phyloP scores from a whole-genome alignment of 1,140 invertebrate species.

The Trypoxylus dichotomus region DNA sequence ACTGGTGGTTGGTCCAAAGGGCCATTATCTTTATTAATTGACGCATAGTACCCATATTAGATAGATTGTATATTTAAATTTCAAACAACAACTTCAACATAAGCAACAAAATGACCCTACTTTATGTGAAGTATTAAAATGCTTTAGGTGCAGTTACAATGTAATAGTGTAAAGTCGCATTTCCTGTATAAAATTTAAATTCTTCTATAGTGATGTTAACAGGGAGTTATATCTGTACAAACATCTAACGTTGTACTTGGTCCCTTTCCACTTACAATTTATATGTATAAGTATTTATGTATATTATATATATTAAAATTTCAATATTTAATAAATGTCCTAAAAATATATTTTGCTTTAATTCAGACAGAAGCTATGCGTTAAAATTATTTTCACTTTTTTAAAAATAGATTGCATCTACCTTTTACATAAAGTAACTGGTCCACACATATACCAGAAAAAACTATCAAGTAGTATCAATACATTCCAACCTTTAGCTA shows the following conservation, averaged over 20 bases:
- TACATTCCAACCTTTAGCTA: no score
- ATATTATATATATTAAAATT: constrained; percentile 17
- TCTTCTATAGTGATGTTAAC: constrained; percentile 1
- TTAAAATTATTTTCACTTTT: background rate
- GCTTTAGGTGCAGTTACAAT: background rate
- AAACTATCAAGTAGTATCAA: no score
- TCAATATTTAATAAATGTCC: background rate
- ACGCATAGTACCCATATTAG: no score
- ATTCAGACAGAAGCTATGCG: background rate
- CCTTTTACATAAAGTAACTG: no score
- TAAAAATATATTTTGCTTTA: constrained; percentile 5
- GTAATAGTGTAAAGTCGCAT: background rate
- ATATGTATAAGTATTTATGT: constrained; percentile 2
- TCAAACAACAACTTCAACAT: background rate
- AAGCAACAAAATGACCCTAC: background rate
- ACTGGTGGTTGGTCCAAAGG: no score
- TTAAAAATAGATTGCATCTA: background rate
- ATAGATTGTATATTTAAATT: background rate
- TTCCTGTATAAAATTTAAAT: constrained; percentile 1
- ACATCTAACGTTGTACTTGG: constrained; percentile 21
- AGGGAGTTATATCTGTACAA: constrained; percentile 18
- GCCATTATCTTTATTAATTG: no score
- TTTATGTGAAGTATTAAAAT: background rate
- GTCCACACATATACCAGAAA: no score
- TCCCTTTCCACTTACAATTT: constrained; percentile 9